Evolutionary conservation across 92 coral and sea anemone species (phyloP), one percentile per base, ranked within the genome.

Genomic region (Virgularia gustaviana): DNA sequence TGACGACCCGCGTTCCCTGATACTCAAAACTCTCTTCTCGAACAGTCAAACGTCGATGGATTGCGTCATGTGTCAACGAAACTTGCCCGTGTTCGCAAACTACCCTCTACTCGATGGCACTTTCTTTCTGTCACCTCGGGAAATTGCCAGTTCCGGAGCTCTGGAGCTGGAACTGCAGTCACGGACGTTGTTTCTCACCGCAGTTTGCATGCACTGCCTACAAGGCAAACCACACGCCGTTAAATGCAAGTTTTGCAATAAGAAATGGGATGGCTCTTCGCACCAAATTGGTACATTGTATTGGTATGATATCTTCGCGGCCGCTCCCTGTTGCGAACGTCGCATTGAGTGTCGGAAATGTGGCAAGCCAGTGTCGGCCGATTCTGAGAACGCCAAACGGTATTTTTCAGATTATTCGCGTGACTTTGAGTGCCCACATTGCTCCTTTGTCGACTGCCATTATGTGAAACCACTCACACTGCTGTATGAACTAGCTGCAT

Each of bases 91-190:
- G 23, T 92, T 92, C 79, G 98, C 90, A 53, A 92, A 87, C 82
- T 92, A 92, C 47, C 98, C 98, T 22, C 88, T 92, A n/a, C 64
- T 92, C 7, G 98, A 92, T 22, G 98, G 98, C 1, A 92, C 98
- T 9, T 92, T 92, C 72, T 92, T 92, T 72, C 82, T 92, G 29
- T 81, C 88, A 44, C 98, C 98, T n/a, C 82, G 90, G 33, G 79
- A 92, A 58, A 78, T 92, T 1, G 84, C 95, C 18, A 52, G 90
- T 10, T 72, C 78, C 31, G 75, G 75, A 15, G 89, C 96, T 47
- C 76, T 92, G 32, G 98, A 92, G 42, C 89, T 92, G 19, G 87
- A 90, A 23, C 84, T 89, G 64, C 86, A 89, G 33, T 89, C 94
- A 8, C 83, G 82, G 63, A 52, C 91, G 13, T 88, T 86, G 31